Evolutionary conservation across 2,888 invertebrate species (phyloP).

Genomic region (Oegoconia quadripuncta): DNA sequence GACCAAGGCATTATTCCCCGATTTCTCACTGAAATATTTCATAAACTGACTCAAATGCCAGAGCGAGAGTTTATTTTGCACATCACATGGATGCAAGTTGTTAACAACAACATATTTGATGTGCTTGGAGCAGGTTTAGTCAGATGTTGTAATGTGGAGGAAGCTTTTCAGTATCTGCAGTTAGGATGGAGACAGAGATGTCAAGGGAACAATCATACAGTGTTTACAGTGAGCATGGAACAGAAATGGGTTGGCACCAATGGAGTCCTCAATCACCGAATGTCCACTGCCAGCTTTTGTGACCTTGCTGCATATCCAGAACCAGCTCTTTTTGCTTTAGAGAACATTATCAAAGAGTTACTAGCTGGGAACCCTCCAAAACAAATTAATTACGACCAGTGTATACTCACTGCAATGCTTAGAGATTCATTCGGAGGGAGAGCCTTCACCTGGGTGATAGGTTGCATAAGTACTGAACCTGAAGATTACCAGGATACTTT

Average conservation of each 20-base stretch:
- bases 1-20: conserved; percentile 86
- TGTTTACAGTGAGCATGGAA: conserved; percentile 86
- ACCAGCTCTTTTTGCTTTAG: conserved; percentile 82
- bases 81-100: conserved; percentile 86
- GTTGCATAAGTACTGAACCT: conserved; percentile 85
- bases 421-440: conserved; percentile 88
- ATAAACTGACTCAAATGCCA: conserved; percentile 81
- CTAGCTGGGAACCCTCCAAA: conserved; percentile 76
- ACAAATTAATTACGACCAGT: conserved; percentile 81
- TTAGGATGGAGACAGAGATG: conserved; percentile 81
- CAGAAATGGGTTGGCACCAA: conserved; percentile 86
- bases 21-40: conserved; percentile 85
- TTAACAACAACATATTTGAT: conserved; percentile 81
- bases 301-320: conserved; percentile 82
- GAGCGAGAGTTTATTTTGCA: conserved; percentile 83
- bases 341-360: conserved; percentile 81
- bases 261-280: conserved; percentile 82
- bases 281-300: conserved; percentile 87
- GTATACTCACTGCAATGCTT: conserved; percentile 83
- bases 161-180: conserved; percentile 85
- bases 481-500: conserved; percentile 84
- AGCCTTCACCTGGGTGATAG: conserved; percentile 85
- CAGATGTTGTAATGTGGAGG: conserved; percentile 82
- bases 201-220: conserved; percentile 81
- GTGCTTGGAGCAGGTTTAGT: conserved; percentile 77